These are phyloP conservation scores for Micropoecilia bifurca DNA, from an alignment of 2,797 vertebrate species.

Conservation along the genomic window DNA sequence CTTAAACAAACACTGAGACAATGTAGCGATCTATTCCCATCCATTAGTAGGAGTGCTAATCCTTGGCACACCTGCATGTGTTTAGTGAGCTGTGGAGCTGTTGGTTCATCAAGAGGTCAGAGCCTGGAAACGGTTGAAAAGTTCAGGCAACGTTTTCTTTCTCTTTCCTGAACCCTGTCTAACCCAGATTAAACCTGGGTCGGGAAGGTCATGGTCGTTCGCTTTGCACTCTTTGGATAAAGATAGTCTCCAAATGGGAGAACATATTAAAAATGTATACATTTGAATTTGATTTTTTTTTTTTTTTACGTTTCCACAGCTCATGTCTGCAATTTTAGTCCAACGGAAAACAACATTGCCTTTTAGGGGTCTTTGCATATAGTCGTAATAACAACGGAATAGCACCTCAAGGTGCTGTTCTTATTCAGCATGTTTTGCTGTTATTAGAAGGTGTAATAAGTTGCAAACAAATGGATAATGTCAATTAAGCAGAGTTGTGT, in stretches of 20 bases:
- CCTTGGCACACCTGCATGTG: not conserved
- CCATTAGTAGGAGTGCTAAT: not conserved
- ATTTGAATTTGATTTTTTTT: not conserved
- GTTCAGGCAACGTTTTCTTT: not conserved
- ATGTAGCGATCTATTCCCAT: not conserved
- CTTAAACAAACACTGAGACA: not conserved
- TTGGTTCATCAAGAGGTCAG: constrained; percentile 3
- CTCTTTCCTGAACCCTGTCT: not conserved
- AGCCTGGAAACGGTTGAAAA: constrained; percentile 1
- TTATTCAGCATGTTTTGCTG: not conserved
- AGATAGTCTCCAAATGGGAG: too few species aligned
- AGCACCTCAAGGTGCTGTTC: not conserved
- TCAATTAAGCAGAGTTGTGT: not conserved
- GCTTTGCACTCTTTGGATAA: not conserved
- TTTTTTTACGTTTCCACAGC: not conserved
- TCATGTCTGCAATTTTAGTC: not conserved
- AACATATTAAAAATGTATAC: not conserved
- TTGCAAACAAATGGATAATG: not conserved
- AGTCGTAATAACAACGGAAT: not conserved
- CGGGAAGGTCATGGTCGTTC: not conserved
- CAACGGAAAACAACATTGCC: not conserved
- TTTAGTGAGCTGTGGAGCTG: not conserved
- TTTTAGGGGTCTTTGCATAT: not conserved
- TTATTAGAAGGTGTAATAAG: not conserved
- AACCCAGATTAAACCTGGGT: not conserved